These are phyloP conservation scores for Drepanosiphum platanoidis DNA, from an alignment of 2,888 invertebrate genomes.

Conservation along the genomic window DNA sequence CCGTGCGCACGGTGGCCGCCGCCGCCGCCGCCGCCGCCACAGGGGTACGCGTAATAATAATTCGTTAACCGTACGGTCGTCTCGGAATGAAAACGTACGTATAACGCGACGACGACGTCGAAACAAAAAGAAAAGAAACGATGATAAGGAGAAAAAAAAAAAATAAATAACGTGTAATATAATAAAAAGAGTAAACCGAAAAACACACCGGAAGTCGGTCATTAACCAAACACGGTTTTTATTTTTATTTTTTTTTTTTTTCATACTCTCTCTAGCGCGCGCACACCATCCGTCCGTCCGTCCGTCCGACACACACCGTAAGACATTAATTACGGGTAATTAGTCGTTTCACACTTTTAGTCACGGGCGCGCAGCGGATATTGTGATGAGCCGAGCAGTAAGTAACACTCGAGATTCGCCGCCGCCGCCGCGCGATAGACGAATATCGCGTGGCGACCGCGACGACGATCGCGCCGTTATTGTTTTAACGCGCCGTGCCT, in stretches of 20 bases:
- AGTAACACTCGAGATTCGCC: constrained; percentile 13
- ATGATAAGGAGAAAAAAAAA: neutral
- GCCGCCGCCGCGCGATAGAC: neutral
- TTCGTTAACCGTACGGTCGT: constrained; percentile 21
- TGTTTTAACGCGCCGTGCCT: neutral
- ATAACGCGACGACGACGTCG: neutral
- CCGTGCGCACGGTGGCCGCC: neutral
- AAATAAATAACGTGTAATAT: neutral
- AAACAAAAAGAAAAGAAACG: constrained; percentile 38
- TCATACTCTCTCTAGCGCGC: neutral
- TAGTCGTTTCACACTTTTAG: constrained; percentile 64
- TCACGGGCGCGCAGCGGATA: constrained; percentile 60
- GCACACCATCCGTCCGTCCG: constrained; percentile 21
- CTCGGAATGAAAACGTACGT: neutral
- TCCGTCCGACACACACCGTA: constrained; percentile 43
- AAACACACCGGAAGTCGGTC: constrained; percentile 63
- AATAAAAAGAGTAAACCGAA: constrained; percentile 44
- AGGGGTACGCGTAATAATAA: constrained; percentile 17
- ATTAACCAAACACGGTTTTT: constrained; percentile 61
- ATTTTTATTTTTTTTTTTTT: neutral
- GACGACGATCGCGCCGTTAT: neutral
- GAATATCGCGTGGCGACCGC: neutral
- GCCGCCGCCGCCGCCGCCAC: neutral
- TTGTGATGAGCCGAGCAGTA: constrained; percentile 53
- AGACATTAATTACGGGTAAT: constrained; percentile 64